These are phyloP conservation scores for Turnix velox DNA, from an alignment of 2,113 vertebrate species.

Conservation along the genomic window DNA sequence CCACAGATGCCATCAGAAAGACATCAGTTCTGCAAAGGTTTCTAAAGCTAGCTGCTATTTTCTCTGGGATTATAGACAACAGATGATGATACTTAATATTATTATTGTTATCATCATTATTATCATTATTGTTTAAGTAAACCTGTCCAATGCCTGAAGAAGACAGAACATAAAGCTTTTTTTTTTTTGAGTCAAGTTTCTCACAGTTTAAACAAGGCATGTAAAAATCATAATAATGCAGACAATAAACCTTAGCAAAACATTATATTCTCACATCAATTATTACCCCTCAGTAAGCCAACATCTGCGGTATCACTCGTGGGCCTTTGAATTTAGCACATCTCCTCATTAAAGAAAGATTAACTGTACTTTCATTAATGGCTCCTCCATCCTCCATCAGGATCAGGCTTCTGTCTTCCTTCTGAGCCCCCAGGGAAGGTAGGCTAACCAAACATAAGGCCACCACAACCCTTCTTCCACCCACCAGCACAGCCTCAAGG, in stretches of 20 bases:
- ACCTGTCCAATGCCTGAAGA: neutral
- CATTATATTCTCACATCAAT: slow-evolving; percentile 28
- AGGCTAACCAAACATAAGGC: neutral
- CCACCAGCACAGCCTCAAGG: neutral
- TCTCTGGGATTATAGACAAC: neutral
- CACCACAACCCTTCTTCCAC: neutral
- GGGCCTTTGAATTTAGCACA: slow-evolving; percentile 52
- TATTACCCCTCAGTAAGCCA: slow-evolving; percentile 5
- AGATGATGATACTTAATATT: neutral
- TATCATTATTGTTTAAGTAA: neutral
- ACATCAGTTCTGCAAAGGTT: neutral
- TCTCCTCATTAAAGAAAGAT: slow-evolving; percentile 66
- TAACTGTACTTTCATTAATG: slow-evolving; percentile 50
- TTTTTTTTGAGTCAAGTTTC: slow-evolving; percentile 44
- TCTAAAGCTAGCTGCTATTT: neutral
- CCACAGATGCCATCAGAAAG: neutral
- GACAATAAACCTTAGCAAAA: slow-evolving; percentile 29
- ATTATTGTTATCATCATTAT: neutral
- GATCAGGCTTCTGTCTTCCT: neutral
- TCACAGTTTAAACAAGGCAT: neutral
- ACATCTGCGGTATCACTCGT: slow-evolving; percentile 52
- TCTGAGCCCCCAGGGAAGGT: neutral
- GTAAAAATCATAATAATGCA: neutral
- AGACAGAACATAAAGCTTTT: neutral
- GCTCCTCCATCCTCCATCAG: neutral